phyloP scores from a whole-genome alignment of 2,888 invertebrate species.

The Drosophila borborema region DNA sequence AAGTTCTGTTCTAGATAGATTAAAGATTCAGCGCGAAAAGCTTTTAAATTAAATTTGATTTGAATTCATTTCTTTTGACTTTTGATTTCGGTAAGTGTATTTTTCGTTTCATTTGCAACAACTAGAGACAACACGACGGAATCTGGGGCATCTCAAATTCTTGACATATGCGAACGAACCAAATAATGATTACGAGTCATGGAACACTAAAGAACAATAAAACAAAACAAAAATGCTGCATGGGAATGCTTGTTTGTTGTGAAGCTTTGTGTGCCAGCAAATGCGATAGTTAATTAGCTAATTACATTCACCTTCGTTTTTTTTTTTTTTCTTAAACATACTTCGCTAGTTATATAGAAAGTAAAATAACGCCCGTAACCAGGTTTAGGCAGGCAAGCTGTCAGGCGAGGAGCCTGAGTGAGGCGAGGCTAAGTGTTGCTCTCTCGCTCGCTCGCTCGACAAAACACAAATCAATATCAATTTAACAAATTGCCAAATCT shows the following conservation, averaged over 20 bases:
- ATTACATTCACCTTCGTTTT: background rate
- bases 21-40: background rate
- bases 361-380: background rate
- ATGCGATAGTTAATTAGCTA: conserved; percentile 23
- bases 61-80: background rate
- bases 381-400: conserved; percentile 11
- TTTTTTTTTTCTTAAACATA: background rate
- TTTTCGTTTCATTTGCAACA: conserved; percentile 1
- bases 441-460: background rate
- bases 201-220: background rate
- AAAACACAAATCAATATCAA: background rate
- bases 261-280: conserved; percentile 58
- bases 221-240: conserved; percentile 45
- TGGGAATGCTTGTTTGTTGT: conserved; percentile 74
- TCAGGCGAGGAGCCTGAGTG: conserved; percentile 5
- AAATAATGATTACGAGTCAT: conserved; percentile 1
- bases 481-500: conserved; percentile 19
- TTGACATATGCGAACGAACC: background rate
- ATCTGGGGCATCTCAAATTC: conserved; percentile 8
- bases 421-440: conserved; percentile 1
- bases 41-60: background rate
- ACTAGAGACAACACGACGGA: background rate
- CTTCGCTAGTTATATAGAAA: conserved; percentile 1
- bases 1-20: background rate
- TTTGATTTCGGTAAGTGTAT: background rate